Percentiles rank a stretch among this genome's conserved stretches.
Conservation (phyloP, 1,140 invertebrate genomes). For the Calliphora vicina region DNA sequence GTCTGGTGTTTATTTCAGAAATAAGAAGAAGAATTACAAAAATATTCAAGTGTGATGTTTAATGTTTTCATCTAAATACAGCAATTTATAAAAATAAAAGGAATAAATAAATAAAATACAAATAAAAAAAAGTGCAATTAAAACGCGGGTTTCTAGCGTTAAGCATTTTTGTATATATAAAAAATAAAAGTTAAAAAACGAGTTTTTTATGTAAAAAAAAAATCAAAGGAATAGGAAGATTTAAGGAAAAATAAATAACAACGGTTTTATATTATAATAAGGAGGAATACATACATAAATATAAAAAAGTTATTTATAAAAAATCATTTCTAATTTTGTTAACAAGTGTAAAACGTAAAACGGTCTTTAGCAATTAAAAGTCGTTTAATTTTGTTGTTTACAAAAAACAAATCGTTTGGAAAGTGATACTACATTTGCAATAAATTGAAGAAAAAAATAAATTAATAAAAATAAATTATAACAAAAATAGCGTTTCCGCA, state of each 20-base stretch:
- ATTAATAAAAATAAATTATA: neutral
- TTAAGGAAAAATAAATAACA: neutral
- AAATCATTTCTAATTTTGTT: slow-evolving; percentile 6
- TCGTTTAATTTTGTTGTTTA: neutral
- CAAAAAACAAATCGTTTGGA: neutral
- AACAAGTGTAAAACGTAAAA: neutral
- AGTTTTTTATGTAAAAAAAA: neutral
- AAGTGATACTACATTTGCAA: slow-evolving; percentile 25
- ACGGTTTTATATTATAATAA: no score
- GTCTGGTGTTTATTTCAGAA: no score
- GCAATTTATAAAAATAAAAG: no score
- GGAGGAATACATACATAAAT: no score
- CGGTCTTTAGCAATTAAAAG: no score
- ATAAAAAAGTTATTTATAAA: neutral
- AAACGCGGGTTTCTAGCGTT: neutral
- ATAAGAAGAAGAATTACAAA: neutral
- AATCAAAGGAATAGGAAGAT: neutral
- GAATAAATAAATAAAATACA: no score
- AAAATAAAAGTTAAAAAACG: neutral
- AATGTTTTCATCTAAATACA: no score
- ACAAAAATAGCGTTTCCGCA: slow-evolving; percentile 19
- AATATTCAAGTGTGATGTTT: neutral
- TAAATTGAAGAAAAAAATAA: neutral
- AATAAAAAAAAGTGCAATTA: neutral
- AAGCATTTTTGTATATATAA: neutral